Evolutionary conservation across 2,113 vertebrate genomes (phyloP).

Genomic region (Progne subis): DNA sequence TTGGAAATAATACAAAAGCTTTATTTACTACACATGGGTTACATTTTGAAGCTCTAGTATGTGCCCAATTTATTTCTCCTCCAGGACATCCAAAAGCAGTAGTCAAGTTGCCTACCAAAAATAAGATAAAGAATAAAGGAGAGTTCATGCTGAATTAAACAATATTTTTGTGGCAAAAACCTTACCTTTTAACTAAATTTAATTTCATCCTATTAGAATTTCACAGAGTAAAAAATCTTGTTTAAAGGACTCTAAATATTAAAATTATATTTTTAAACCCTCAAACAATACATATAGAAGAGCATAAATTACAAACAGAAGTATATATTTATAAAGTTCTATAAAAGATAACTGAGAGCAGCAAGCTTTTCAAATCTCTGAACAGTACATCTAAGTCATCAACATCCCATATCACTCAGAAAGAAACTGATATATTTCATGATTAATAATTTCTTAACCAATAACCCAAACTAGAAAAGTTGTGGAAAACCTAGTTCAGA

Average conservation of each 20-base stretch:
- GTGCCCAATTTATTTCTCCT: neutral
- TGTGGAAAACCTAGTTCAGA: slow-evolving; percentile 21
- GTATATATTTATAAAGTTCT: neutral
- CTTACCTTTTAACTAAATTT: neutral
- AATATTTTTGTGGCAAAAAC: neutral
- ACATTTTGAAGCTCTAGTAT: neutral
- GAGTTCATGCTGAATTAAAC: neutral
- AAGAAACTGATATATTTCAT: neutral
- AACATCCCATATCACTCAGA: neutral
- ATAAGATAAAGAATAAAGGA: neutral
- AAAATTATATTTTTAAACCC: neutral
- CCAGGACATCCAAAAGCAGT: neutral
- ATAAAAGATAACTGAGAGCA: neutral
- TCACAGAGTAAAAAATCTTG: neutral
- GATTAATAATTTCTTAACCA: neutral
- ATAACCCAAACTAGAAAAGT: neutral
- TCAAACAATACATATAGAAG: neutral
- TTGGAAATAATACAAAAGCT: neutral
- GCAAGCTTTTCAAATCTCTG: neutral
- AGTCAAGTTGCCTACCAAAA: neutral
- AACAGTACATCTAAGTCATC: neutral
- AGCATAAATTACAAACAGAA: neutral
- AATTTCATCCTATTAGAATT: neutral
- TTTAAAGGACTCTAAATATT: neutral
- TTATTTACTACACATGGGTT: neutral